Conservation (phyloP, 2,113 vertebrate species). For the Macroglossus sobrinus region DNA sequence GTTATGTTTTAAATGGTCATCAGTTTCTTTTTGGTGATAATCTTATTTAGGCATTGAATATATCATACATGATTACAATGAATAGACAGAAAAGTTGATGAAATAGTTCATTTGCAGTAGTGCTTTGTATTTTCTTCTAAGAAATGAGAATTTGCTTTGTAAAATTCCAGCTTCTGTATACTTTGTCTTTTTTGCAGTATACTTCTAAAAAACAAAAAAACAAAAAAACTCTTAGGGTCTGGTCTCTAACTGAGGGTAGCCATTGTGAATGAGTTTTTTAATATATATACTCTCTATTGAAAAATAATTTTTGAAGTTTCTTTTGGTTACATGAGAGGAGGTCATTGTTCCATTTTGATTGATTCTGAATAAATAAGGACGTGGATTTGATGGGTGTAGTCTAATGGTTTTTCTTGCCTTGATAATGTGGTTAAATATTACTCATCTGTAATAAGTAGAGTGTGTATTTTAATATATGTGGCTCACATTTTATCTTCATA, state of each 20-base stretch:
- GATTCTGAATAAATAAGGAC: background rate
- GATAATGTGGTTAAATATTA: background rate
- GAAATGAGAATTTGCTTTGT: constrained; percentile 26
- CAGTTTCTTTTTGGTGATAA: background rate
- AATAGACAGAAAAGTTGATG: background rate
- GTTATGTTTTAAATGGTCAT: background rate
- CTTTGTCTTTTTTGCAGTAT: background rate
- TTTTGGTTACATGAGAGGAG: background rate
- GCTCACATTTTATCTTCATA: background rate
- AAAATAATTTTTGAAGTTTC: background rate
- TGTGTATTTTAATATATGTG: background rate
- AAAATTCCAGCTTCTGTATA: background rate
- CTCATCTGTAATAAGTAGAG: background rate
- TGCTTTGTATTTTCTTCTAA: constrained; percentile 20
- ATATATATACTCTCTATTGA: background rate
- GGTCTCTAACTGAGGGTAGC: background rate
- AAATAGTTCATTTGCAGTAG: constrained; percentile 7
- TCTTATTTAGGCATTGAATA: background rate
- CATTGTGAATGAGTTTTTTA: background rate
- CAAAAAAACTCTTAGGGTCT: background rate
- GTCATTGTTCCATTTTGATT: constrained; percentile 16
- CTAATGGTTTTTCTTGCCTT: background rate
- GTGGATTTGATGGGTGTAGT: background rate
- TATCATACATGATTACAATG: background rate
- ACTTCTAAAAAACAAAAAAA: constrained; percentile 25